phyloP scores from a whole-genome alignment of 2,888 invertebrate species.

The Orthosia incerta region DNA sequence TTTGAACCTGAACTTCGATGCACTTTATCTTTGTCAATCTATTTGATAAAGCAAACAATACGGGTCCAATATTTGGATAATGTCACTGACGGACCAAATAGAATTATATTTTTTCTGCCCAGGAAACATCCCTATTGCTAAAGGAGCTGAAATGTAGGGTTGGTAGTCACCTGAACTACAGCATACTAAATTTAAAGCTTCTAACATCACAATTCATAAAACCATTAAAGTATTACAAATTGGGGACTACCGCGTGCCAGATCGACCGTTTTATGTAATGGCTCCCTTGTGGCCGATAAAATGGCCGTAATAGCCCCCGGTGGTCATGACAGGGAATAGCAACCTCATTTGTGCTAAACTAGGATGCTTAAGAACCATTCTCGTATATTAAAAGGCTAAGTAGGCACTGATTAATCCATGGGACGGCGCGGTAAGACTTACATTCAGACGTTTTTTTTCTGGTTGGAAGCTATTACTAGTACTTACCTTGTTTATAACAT shows the following conservation, averaged over 20 bases:
- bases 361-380: conserved; percentile 51
- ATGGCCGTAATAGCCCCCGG: conserved; percentile 55
- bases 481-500: too few species aligned
- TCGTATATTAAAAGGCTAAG: conserved; percentile 51
- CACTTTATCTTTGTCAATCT: too few species aligned
- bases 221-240: conserved; percentile 55
- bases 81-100: too few species aligned
- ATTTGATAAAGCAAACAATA: too few species aligned
- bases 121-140: too few species aligned
- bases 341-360: conserved; percentile 57
- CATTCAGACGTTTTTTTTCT: conserved; percentile 27
- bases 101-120: too few species aligned
- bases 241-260: conserved; percentile 37
- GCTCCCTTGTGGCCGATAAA: conserved; percentile 58
- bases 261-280: conserved; percentile 62
- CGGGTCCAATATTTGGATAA: too few species aligned
- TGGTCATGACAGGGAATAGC: conserved; percentile 50
- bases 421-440: conserved; percentile 5
- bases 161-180: not conserved
- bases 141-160: not conserved
- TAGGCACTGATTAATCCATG: conserved; percentile 43
- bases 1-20: too few species aligned
- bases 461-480: not conserved
- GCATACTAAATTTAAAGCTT: not conserved
- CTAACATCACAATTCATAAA: conserved; percentile 43